Base-by-base conservation (phyloP, 2,888 invertebrate species). In the Oscheius sp. region DNA sequence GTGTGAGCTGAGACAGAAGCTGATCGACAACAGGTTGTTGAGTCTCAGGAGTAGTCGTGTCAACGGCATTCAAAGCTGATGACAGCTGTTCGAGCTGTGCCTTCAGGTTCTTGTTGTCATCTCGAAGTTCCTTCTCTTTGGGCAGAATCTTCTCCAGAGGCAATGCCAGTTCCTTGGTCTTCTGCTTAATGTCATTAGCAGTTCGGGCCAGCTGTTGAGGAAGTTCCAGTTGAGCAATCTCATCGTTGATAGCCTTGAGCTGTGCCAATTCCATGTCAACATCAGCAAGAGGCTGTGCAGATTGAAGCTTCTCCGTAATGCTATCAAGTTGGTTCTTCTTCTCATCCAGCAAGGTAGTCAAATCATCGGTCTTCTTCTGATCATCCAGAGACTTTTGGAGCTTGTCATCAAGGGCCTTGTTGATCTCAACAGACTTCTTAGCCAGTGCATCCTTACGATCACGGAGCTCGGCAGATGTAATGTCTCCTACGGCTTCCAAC, bases 381-480 rank as follows among this genome's bases (percentile, higher is more conserved):
- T 68, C 70, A 72, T 76, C 79, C 51, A 21, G 13, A 21, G 21
- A 3, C 53, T 53, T 55, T 13, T 60, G 66, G 55, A 71, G 66
- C 32, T 74, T 48, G 42, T 63, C 73, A 63, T 78, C 79, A 53
- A 35, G 2, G 29, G 73, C 53, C 42, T 76, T 53, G 59, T 63
- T 73, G 33, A 73, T 51, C 9, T 70, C 74, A 53, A 42, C 68
- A 35, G 71, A 76, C 13, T 76, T 74, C 7, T 70, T 48, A 58
- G 68, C 35, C 29, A 68, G 55, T 2, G 51, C 32, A 13, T 79
- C 76, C 48, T 74, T 72, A 35, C 70, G 73, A 48, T 77, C 70
- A 72, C 76, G 71, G 42, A 74, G 74, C 29, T 74, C 78, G 13
- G 37, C 71, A 60, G 79, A 74, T 37, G 42, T 42, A 3, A 77